Conservation (phyloP, 2,888 invertebrate species). For the Drosophila borborema region DNA sequence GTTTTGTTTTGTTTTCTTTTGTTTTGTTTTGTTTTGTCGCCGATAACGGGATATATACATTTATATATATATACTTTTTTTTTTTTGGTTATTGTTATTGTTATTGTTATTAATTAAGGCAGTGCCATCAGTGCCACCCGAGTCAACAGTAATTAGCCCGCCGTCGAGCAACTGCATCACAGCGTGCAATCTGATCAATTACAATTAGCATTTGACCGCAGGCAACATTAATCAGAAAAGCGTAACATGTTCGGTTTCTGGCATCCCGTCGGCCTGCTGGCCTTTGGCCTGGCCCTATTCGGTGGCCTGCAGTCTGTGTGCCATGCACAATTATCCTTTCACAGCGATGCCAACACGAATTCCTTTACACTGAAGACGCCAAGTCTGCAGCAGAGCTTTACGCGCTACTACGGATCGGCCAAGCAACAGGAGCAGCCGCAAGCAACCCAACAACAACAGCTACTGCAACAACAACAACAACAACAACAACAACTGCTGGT, state of each 20-base stretch:
- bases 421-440: conserved; percentile 29
- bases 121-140: not conserved
- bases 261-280: conserved; percentile 23
- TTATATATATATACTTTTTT: not conserved
- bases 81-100: not conserved
- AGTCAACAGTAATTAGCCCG: not conserved
- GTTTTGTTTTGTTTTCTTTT: too few species aligned
- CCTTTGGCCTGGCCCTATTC: conserved; percentile 39
- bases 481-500: conserved; percentile 47
- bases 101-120: conserved; percentile 42
- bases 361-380: conserved; percentile 84
- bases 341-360: conserved; percentile 83
- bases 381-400: conserved; percentile 83
- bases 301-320: conserved; percentile 56
- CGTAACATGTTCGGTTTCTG: conserved; percentile 39
- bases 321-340: conserved; percentile 82
- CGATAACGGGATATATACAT: conserved; percentile 11
- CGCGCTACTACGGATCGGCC: conserved; percentile 82
- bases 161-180: not conserved
- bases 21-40: conserved; percentile 2
- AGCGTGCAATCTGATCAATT: conserved; percentile 44
- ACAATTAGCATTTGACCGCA: conserved; percentile 39
- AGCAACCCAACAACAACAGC: conserved; percentile 31
- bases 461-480: conserved; percentile 15
- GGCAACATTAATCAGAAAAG: conserved; percentile 30